Evolutionary conservation across 2,797 vertebrate genomes (phyloP).

Genomic region (Fundulus diaphanus): DNA sequence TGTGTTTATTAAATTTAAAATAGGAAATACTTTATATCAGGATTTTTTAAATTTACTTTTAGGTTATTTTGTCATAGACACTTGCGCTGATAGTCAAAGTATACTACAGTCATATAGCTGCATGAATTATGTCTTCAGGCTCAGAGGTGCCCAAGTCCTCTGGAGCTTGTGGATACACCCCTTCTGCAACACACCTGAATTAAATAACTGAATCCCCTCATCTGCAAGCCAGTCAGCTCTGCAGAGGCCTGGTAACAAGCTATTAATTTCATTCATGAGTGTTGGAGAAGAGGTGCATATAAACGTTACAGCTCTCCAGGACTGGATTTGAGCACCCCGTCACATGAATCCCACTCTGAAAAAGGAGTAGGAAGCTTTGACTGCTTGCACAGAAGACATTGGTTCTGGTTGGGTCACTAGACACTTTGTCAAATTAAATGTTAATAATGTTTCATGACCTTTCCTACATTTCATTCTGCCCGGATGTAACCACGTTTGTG

Average conservation of each 20-base stretch:
- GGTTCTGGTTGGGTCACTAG: slow-evolving; percentile 6
- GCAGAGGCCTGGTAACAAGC: no score
- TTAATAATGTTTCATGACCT: slow-evolving; percentile 53
- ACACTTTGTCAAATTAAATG: slow-evolving; percentile 66
- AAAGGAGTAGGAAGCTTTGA: no score
- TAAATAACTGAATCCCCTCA: background rate
- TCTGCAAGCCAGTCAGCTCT: no score
- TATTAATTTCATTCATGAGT: no score
- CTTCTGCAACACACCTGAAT: background rate
- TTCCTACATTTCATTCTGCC: slow-evolving; percentile 27
- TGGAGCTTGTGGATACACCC: background rate
- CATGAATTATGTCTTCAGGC: slow-evolving; percentile 8
- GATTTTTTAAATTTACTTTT: slow-evolving; percentile 29
- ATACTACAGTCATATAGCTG: slow-evolving; percentile 9
- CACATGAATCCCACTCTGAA: no score
- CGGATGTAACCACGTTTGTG: no score
- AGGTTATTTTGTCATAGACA: slow-evolving; percentile 14
- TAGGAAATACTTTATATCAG: background rate
- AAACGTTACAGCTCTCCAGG: no score
- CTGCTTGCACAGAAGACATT: no score
- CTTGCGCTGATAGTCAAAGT: slow-evolving; percentile 15
- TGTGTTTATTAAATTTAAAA: background rate
- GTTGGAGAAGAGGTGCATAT: no score
- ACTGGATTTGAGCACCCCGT: no score
- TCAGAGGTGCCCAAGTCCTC: background rate